Conservation (phyloP, 2,888 invertebrate species). For the Mythimna ferrago region DNA sequence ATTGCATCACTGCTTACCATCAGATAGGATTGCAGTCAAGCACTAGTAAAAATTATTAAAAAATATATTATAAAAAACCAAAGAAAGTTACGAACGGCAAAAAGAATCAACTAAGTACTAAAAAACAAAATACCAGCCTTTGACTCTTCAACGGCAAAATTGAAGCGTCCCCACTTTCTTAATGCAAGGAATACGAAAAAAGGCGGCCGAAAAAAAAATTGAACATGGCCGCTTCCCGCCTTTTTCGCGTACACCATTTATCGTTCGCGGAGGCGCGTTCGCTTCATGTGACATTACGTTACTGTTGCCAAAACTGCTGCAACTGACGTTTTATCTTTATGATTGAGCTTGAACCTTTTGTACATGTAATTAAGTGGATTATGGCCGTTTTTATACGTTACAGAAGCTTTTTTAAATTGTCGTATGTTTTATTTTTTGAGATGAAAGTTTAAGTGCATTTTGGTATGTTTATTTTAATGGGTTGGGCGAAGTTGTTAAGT, state of each 20-base stretch:
- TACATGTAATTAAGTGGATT: slow-evolving; percentile 28
- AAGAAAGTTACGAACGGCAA: background rate
- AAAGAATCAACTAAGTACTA: slow-evolving; percentile 2
- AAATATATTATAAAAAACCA: too few relatives aligned
- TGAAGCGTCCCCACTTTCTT: slow-evolving; percentile 49
- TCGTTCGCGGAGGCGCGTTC: slow-evolving; percentile 50
- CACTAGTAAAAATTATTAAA: too few relatives aligned
- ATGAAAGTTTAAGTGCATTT: slow-evolving; percentile 10
- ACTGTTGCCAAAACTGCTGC: slow-evolving; percentile 53
- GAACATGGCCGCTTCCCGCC: slow-evolving; percentile 64
- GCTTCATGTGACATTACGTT: slow-evolving; percentile 45
- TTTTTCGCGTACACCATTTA: slow-evolving; percentile 63
- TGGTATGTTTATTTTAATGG: slow-evolving; percentile 3
- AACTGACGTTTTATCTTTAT: slow-evolving; percentile 59
- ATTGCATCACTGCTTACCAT: too few relatives aligned
- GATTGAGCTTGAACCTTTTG: slow-evolving; percentile 49
- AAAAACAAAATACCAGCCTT: slow-evolving; percentile 34
- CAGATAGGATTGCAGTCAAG: too few relatives aligned
- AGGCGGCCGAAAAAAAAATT: slow-evolving; percentile 38
- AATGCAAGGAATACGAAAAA: slow-evolving; percentile 39
- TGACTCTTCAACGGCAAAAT: slow-evolving; percentile 40
- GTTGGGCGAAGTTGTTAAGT: slow-evolving; percentile 1
- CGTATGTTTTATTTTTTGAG: slow-evolving; percentile 7
- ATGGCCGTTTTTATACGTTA: slow-evolving; percentile 2
- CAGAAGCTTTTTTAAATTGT: slow-evolving; percentile 22